Evolutionary conservation across 2,797 vertebrate species (phyloP), one percentile per base, ranked within the genome.

Genomic region (Anguilla anguilla): DNA sequence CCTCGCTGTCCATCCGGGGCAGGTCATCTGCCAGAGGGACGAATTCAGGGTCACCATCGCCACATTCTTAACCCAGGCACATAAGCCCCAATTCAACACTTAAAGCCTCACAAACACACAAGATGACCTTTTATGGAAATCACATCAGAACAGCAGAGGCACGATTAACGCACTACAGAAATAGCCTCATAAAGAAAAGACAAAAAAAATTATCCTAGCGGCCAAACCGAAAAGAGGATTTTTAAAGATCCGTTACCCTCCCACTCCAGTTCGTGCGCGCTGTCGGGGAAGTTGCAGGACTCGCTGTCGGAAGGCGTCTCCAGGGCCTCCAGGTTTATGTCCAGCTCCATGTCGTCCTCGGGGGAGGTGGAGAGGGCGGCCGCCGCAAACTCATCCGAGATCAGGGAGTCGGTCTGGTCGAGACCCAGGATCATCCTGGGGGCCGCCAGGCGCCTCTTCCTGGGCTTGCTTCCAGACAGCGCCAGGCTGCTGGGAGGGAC

Each of bases 241-340:
- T n/a, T 43, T 49, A 43, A 88, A 43, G 85, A 91, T 2, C 13
- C 0, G 11, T 87, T 90, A 97, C 97, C 97, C 61, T 97, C 97
- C 97, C 97, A 97, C 90, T 98, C 96, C 86, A 97, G 95, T 10
- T 97, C 95, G 0, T 96, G 92, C 74, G 88, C 91, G 28, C 94
- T 89, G 89, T 95, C 95, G 0, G 95, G 94, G 86, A 95, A 94
- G 3, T 95, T 96, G 61, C 95, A 95, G 0, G 96, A 93, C 91
- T 97, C 97, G 0, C 96, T 97, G 91, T 95, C 97, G 0, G 96
- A 97, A 0, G 97, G 97, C 0, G 96, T 97, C 89, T 97, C 97
- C 93, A 98, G 87, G 0, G 95, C 96, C 0, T 97, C 97, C 84
- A 98, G 85, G 85, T 97, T 94, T 89, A 98, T 95, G 91, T 98